Evolutionary conservation across 2,113 vertebrate genomes (phyloP).

Genomic region (Nanger granti): DNA sequence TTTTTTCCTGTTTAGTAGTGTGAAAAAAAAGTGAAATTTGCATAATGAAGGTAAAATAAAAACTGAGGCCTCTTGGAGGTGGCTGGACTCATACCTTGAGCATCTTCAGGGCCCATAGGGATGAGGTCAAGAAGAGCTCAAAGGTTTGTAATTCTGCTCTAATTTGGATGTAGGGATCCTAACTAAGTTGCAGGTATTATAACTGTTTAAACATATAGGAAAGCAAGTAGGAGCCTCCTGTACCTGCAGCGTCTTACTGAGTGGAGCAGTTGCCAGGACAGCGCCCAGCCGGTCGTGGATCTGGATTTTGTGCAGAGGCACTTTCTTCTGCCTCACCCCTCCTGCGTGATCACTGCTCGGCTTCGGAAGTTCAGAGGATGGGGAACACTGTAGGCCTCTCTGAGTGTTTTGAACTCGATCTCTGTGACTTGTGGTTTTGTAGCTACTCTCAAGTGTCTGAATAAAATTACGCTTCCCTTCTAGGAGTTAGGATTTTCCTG

Average conservation of each 20-base stretch:
- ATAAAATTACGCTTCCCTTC: slow-evolving; percentile 27
- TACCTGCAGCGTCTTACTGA: not conserved
- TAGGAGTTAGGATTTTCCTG: slow-evolving; percentile 9
- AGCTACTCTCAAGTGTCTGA: slow-evolving; percentile 45
- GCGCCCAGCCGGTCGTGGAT: not conserved
- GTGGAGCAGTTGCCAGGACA: not conserved
- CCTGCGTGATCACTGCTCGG: not conserved
- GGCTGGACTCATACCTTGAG: slow-evolving; percentile 34
- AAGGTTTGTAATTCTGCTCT: slow-evolving; percentile 38
- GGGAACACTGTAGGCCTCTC: not conserved
- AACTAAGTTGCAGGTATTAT: slow-evolving; percentile 37
- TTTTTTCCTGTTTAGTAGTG: not conserved
- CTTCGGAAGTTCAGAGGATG: not conserved
- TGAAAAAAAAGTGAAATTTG: slow-evolving; percentile 22
- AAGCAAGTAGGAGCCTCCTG: slow-evolving; percentile 24
- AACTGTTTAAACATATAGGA: slow-evolving; percentile 59
- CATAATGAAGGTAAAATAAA: slow-evolving; percentile 7
- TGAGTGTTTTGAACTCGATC: slow-evolving; percentile 54
- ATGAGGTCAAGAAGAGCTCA: slow-evolving; percentile 64
- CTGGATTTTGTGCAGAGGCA: not conserved
- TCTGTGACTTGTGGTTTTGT: slow-evolving; percentile 51
- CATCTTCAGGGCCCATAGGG: slow-evolving; percentile 55
- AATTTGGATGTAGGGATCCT: slow-evolving; percentile 33
- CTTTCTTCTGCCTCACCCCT: not conserved
- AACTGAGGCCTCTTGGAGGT: slow-evolving; percentile 37